phyloP scores from a whole-genome alignment of 1,140 invertebrate genomes.

The Pentalonia nigronervosa region DNA sequence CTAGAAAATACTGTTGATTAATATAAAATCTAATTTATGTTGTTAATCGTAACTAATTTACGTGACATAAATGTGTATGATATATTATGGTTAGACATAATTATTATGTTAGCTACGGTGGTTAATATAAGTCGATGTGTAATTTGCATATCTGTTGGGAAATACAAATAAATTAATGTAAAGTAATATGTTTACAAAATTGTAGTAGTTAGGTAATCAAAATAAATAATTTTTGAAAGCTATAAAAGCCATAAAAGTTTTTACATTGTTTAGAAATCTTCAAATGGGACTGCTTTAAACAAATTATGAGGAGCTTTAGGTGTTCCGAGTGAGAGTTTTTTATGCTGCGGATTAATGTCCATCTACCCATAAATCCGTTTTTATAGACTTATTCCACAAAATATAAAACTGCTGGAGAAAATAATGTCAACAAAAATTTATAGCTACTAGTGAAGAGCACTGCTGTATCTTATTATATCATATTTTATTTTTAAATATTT shows the following conservation, averaged over 20 bases:
- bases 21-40: neutral
- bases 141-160: neutral
- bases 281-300: neutral
- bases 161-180: neutral
- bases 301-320: slow-evolving; percentile 44
- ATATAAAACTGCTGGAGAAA: slow-evolving; percentile 5
- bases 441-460: neutral
- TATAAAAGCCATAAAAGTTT: slow-evolving; percentile 33
- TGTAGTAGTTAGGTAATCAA: neutral
- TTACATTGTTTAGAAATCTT: slow-evolving; percentile 33
- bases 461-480: neutral
- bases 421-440: slow-evolving; percentile 37
- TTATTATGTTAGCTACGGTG: neutral
- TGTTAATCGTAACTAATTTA: neutral
- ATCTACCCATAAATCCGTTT: slow-evolving; percentile 42
- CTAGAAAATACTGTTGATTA: neutral
- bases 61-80: neutral
- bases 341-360: slow-evolving; percentile 29
- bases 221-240: slow-evolving; percentile 32
- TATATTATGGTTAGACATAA: neutral
- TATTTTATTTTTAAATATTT: slow-evolving; percentile 31
- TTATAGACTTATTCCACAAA: slow-evolving; percentile 38
- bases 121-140: neutral
- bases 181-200: neutral
- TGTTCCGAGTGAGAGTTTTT: slow-evolving; percentile 29